Evolutionary conservation across 2,888 invertebrate genomes (phyloP).

Genomic region (Stegophylla sp.): DNA sequence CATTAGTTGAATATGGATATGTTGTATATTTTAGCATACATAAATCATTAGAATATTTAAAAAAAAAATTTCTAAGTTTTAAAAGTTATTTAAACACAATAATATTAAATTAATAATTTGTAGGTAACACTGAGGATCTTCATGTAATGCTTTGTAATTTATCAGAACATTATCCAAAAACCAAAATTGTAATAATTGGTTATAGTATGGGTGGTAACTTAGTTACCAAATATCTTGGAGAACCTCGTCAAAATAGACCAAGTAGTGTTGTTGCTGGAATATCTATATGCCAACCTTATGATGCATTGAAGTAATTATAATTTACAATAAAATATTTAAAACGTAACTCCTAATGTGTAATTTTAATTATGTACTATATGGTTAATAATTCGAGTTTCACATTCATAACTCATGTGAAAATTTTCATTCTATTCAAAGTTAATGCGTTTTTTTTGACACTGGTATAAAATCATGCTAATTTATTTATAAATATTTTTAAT

Average conservation of each 20-base stretch:
- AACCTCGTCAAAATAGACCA: conserved; percentile 72
- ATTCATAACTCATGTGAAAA: too few species aligned
- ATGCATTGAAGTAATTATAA: conserved; percentile 81
- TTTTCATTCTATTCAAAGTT: too few species aligned
- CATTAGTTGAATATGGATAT: too few species aligned
- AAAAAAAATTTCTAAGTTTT: neutral
- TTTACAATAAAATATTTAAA: neutral
- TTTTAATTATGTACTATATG: too few species aligned
- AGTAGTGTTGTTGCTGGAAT: conserved; percentile 83
- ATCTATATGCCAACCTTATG: conserved; percentile 93
- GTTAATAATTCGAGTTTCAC: too few species aligned
- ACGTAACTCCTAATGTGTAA: too few species aligned
- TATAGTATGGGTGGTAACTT: conserved; percentile 94
- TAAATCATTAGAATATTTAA: too few species aligned
- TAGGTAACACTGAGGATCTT: conserved; percentile 89
- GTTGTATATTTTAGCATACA: too few species aligned
- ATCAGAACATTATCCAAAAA: conserved; percentile 75
- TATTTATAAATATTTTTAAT: too few species aligned
- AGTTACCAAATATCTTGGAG: conserved; percentile 90
- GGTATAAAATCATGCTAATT: too few species aligned
- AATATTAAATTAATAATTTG: neutral
- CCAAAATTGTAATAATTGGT: conserved; percentile 83
- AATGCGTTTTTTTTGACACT: too few species aligned
- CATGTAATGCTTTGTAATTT: conserved; percentile 81
- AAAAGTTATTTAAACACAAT: too few species aligned